Evolutionary conservation across 2,888 invertebrate genomes (phyloP).

Genomic region (Endomychus coccineus): DNA sequence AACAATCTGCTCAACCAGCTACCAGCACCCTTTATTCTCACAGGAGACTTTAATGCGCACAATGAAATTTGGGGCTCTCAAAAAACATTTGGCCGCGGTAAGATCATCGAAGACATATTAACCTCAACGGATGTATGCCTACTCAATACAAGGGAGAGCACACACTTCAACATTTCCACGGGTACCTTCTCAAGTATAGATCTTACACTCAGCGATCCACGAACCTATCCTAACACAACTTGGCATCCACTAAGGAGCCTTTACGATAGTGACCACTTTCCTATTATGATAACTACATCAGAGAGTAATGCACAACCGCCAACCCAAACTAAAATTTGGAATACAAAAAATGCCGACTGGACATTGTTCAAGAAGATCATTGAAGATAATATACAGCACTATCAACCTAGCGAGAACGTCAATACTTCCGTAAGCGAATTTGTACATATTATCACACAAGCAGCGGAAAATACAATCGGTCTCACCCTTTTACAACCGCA

Average conservation of each 20-base stretch:
- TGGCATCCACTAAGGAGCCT: constrained; percentile 11
- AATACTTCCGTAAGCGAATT: constrained; percentile 4
- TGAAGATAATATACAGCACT: not conserved
- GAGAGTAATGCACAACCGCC: constrained; percentile 1
- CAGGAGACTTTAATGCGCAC: constrained; percentile 12
- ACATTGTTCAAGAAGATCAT: constrained; percentile 1
- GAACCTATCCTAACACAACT: not conserved
- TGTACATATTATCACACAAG: constrained; percentile 1
- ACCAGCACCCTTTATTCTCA: constrained; percentile 12
- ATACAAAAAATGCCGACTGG: constrained; percentile 11
- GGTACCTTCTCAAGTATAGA: constrained; percentile 13
- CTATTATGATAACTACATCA: constrained; percentile 14
- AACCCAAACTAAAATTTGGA: constrained; percentile 7
- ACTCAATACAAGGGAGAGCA: constrained; percentile 11
- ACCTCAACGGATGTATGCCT: constrained; percentile 3
- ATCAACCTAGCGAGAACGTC: constrained; percentile 2
- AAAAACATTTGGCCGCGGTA: constrained; percentile 9
- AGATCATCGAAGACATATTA: constrained; percentile 6
- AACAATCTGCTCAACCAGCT: constrained; percentile 10
- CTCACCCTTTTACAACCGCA: not conserved
- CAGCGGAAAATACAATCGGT: constrained; percentile 10
- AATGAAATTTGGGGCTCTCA: constrained; percentile 9
- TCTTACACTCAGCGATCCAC: constrained; percentile 13
- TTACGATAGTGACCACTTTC: constrained; percentile 13
- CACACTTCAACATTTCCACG: constrained; percentile 10